These are phyloP conservation scores for Philopedon plagiatum DNA, from an alignment of 2,888 invertebrate species.

Conservation along the genomic window DNA sequence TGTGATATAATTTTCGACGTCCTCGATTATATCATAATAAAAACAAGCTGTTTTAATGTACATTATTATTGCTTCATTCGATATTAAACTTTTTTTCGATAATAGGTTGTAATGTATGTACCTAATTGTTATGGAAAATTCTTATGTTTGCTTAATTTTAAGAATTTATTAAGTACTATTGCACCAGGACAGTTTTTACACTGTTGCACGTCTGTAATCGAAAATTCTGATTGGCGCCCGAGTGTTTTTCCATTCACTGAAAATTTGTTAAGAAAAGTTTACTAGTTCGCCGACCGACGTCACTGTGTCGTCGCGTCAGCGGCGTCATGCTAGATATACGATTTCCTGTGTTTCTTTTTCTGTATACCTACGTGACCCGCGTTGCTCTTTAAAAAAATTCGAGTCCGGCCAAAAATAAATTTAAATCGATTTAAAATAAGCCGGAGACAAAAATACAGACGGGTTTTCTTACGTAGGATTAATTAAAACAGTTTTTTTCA, in stretches of 20 bases:
- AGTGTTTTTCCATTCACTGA: background rate
- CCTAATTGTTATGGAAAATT: too few species aligned
- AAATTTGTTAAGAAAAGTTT: background rate
- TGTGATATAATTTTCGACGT: background rate
- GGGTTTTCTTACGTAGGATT: background rate
- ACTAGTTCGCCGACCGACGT: background rate
- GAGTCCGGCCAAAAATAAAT: constrained; percentile 18
- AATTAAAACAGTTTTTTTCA: background rate
- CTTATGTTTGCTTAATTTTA: too few species aligned
- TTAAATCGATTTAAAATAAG: constrained; percentile 25
- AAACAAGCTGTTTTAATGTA: constrained; percentile 3
- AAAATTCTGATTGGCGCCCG: too few species aligned
- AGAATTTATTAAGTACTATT: too few species aligned
- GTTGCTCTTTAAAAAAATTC: constrained; percentile 14
- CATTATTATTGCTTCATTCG: background rate
- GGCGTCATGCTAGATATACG: constrained; percentile 9
- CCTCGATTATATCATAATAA: constrained; percentile 5
- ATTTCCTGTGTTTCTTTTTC: constrained; percentile 17
- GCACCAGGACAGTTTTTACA: too few species aligned
- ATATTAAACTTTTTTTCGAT: background rate
- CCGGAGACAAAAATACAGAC: background rate
- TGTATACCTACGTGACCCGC: background rate
- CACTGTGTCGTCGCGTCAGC: background rate
- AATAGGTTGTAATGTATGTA: too few species aligned
- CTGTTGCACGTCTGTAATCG: too few species aligned